Base-by-base conservation (phyloP, 2,113 vertebrate species). In the Gopherus flavomarginatus region DNA sequence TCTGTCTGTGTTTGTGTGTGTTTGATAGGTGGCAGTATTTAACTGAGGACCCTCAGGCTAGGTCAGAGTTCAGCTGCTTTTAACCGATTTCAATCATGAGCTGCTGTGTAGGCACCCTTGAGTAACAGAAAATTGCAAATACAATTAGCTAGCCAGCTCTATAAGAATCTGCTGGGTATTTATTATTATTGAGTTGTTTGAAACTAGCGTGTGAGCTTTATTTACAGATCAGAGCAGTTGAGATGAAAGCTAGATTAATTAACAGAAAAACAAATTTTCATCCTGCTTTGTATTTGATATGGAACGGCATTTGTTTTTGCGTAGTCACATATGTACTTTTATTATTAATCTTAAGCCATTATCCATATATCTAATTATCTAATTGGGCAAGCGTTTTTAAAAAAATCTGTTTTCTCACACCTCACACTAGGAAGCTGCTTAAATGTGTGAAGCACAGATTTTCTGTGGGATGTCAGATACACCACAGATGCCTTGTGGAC, bases 41-140 rank as follows among this genome's bases (percentile, higher is more conserved):
- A 98, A 96, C 97, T 90, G 92, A 95, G 90, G 72, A 93, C 91
- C 95, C 94, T 95, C 97, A 92, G 81, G 78, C 38, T 19, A 69
- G 96, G 95, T 98, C 98, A 98, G 95, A 97, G 96, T 97, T 94
- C 97, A 94, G 89, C 96, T 98, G 95, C 94, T 98, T 98, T 98
- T 98, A 98, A 99, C 98, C 98, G 98, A 97, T 98, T 99, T 97
- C 92, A 97, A 98, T 98, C 98, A 98, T 97, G 97, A 97, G 94
- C 96, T 92, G 91, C 94, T 97, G 94, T 97, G 98, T 7, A n/a
- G 26, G 52, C 81, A 82, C 26, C 97, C 97, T 97, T 96, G 93
- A 97, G 94, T 97, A 98, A 97, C 96, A 95, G 85, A 98, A 98
- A 98, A 97, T 91, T 93, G 95, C 53, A 87, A 96, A 95, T 83